A percentile compares a stretch with the other conserved stretches of the same genome.
These are phyloP conservation scores for Tipula helvola DNA, from an alignment of 2,888 invertebrate species.

Conservation along the genomic window DNA sequence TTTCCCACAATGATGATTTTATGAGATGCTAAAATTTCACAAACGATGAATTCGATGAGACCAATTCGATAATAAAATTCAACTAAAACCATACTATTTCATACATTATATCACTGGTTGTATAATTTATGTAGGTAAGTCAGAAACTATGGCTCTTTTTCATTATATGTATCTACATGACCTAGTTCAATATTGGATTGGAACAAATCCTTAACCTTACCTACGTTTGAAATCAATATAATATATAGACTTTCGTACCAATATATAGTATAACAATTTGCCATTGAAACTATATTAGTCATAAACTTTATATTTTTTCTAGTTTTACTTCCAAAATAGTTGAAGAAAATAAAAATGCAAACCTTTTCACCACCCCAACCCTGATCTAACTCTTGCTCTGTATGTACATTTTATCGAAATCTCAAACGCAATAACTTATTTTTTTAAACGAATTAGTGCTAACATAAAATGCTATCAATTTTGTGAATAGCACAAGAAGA, in stretches of 20 bases:
- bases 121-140: neutral
- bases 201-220: neutral
- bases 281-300: neutral
- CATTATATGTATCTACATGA: neutral
- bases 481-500: neutral
- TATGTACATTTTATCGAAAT: neutral
- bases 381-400: neutral
- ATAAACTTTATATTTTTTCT: neutral
- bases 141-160: neutral
- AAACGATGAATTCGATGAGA: neutral
- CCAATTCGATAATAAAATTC: neutral
- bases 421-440: neutral
- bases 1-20: neutral
- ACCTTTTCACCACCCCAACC: neutral
- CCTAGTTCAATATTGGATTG: neutral
- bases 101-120: neutral
- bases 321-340: neutral
- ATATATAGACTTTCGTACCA: neutral
- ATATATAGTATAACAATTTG: neutral
- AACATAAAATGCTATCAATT: neutral
- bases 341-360: neutral
- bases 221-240: neutral
- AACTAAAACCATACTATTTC: neutral
- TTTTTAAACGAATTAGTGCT: neutral
- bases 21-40: neutral